phyloP scores from a whole-genome alignment of 2,797 vertebrate species.

The Cirrhinus molitorella region DNA sequence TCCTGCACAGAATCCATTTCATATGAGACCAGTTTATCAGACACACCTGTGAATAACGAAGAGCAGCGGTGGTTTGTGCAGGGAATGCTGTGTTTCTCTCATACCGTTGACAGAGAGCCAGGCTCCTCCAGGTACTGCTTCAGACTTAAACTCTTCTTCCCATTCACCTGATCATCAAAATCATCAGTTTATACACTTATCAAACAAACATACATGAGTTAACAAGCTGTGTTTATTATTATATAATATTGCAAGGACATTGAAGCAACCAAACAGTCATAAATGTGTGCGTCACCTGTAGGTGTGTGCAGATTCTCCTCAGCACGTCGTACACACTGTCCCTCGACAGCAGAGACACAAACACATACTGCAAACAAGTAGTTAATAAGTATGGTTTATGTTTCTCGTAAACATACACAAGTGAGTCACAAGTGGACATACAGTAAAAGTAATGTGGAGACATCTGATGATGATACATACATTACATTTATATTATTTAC shows the following conservation, averaged over 20 bases:
- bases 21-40: background rate
- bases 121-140: slow-evolving; percentile 90
- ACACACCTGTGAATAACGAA: background rate
- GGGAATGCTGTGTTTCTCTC: background rate
- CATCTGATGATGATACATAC: too few species aligned
- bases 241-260: background rate
- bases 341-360: slow-evolving; percentile 93
- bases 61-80: background rate
- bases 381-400: background rate
- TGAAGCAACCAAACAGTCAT: background rate
- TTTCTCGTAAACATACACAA: background rate
- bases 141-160: slow-evolving; percentile 92
- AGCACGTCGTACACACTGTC: slow-evolving; percentile 94
- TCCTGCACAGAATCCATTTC: slow-evolving; percentile 66
- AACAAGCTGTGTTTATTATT: background rate
- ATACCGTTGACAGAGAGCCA: slow-evolving; percentile 84
- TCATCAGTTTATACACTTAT: background rate
- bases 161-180: slow-evolving; percentile 78
- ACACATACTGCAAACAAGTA: slow-evolving; percentile 85
- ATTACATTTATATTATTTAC: too few species aligned
- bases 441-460: background rate
- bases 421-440: background rate
- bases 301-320: slow-evolving; percentile 93
- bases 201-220: background rate
- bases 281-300: slow-evolving; percentile 82